Evolutionary conservation across 2,113 vertebrate genomes (phyloP), one percentile per base, ranked within the genome.

Genomic region (Tapirus terrestris): DNA sequence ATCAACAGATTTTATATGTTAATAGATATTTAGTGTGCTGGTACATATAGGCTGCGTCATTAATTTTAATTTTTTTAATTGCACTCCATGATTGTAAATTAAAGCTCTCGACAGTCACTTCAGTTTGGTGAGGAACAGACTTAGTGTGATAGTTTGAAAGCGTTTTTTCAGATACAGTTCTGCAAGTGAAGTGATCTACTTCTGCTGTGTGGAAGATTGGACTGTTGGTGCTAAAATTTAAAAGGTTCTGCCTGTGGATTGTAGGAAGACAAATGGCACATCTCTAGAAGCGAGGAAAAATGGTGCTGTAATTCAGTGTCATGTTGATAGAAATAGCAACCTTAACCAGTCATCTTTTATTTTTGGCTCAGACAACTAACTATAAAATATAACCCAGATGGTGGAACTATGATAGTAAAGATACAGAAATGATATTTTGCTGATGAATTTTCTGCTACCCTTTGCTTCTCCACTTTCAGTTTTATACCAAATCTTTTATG

Each of bases 371-470:
- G 97, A 96, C 97, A 97, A 95, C 92, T 89, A 95, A 95, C 92
- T 94, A 92, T 98, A 98, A 98, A 98, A 96, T 98, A 97, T 95
- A 98, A 85, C 94, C 90, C 96, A 97, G 95, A 96, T 98, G 97
- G 95, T 92, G 56, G 73, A 96, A 85, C 96, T 85, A 93, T 97
- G 97, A 97, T 97, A 96, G 94, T 96, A 97, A 98, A 98, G 98
- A 96, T 96, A 96, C 56, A 96, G 91, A 93, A 89, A 92, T 97
- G 97, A 95, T 97, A 97, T 91, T 94, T 98, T 96, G 81, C 81
- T 98, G 96, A 98, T 96, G 88, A 98, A 97, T 98, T 97, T 96
- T 93, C 53, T 95, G 75, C 79, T 96, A 65, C 77, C 75, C 91
- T 96, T 96, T 97, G 84, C 95, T 94, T 96, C 83, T 80, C 51